Evolutionary conservation across 2,888 invertebrate genomes (phyloP), one percentile per base, ranked within the genome.

Genomic region (Acleris literana): DNA sequence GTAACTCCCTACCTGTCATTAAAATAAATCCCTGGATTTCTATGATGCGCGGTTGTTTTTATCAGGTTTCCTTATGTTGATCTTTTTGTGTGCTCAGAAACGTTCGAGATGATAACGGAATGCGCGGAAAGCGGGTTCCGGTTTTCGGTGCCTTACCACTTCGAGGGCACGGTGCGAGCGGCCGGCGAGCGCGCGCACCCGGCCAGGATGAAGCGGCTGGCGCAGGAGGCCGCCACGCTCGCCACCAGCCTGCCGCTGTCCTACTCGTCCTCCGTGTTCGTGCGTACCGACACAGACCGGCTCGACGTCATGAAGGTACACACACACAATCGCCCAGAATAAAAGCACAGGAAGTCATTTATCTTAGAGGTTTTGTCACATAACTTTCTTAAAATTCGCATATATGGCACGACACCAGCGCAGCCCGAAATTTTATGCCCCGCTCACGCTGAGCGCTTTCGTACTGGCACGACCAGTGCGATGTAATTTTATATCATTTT

Each of bases 171-270:
- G 76, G 96, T 97, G 77, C 95, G 97, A 72, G 95, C 97, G 68
- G 96, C 97, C 0, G 97, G 97, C 64, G 97, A 97, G 80, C 94
- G 97, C 63, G 96, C 96, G 69, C 97, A 97, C 87, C 97, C 97
- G 1, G 94, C 97, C 46, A 94, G 98, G 71, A 96, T 98, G 76
- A 97, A 98, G 87, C 95, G 99, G 20, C 94, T 99, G 63, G 98
- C 99, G 62, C 99, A 98, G 92, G 98, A 99, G 91, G 97, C 98
- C 53, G 98, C 98, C 70, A 98, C 98, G 39, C 94, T 99, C 60
- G 97, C 97, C 72, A 98, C 97, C 66, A 97, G 97, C 73, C 93
- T 99, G 78, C 99, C 99, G 71, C 94, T 99, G 65, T 98, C 98
- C 57, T 97, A 96, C 88, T 97, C 97, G 86, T 97, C 97, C 84